Conservation (phyloP, 2,797 vertebrate genomes). For the Babyrousa celebensis region DNA sequence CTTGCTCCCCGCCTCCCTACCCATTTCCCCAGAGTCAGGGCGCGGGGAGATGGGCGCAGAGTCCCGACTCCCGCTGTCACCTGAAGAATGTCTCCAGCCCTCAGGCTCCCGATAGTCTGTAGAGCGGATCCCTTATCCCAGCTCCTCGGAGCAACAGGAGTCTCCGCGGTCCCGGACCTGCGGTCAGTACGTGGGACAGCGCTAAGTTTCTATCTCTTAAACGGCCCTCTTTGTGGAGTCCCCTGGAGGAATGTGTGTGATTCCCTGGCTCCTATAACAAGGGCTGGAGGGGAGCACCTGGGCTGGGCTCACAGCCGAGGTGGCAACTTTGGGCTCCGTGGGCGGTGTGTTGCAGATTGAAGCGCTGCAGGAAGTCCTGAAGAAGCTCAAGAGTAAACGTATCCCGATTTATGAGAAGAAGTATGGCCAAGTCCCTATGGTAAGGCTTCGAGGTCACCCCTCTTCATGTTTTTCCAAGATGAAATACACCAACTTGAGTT, state of each 20-base stretch:
- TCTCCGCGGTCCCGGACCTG: not conserved
- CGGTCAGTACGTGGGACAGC: constrained; percentile 27
- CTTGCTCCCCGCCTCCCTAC: not conserved
- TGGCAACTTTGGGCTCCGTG: constrained; percentile 16
- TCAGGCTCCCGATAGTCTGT: not conserved
- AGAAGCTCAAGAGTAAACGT: constrained; percentile 93
- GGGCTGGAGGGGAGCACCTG: constrained; percentile 65
- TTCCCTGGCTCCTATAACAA: not conserved
- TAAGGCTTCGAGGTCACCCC: constrained; percentile 81
- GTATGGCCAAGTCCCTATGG: constrained; percentile 93
- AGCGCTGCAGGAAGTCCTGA: constrained; percentile 93
- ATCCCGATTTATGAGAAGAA: constrained; percentile 93
- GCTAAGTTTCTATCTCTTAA: not conserved
- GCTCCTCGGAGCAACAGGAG: not conserved
- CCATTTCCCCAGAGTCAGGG: not conserved
- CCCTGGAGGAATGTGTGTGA: not conserved
- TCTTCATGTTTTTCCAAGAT: not conserved
- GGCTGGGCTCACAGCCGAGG: constrained; percentile 67
- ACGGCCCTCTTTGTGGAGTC: not conserved
- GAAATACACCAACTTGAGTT: not conserved
- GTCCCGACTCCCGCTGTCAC: not conserved
- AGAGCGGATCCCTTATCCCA: not conserved
- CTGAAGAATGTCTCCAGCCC: not conserved
- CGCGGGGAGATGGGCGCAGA: not conserved
- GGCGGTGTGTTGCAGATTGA: constrained; percentile 90